A percentile compares a stretch with the other conserved stretches of the same genome.
Conservation (phyloP, 2,888 invertebrate species). For the Drosophila quinaria region DNA sequence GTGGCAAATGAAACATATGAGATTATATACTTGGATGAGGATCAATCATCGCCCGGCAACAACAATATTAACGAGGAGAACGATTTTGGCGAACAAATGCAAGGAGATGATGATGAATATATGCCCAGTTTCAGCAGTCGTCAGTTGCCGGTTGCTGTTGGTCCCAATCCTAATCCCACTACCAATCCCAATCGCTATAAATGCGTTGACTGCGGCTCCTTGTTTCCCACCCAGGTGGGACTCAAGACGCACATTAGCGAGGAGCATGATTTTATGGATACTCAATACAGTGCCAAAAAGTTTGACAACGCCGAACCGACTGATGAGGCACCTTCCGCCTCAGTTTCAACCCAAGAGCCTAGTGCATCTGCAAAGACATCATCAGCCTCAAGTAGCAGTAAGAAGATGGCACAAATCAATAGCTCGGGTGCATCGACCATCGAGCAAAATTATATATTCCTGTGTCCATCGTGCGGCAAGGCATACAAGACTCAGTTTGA, state of each 20-base stretch:
- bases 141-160: neutral
- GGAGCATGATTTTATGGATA: constrained; percentile 72
- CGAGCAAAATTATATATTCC: constrained; percentile 77
- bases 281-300: constrained; percentile 42
- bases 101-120: constrained; percentile 67
- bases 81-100: constrained; percentile 74
- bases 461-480: constrained; percentile 81
- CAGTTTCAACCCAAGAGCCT: constrained; percentile 2
- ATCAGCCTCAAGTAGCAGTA: neutral
- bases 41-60: constrained; percentile 32
- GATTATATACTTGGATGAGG: constrained; percentile 80
- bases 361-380: neutral
- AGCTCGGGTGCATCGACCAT: constrained; percentile 50
- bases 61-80: constrained; percentile 66
- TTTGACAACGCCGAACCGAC: constrained; percentile 40
- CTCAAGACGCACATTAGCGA: constrained; percentile 75
- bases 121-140: constrained; percentile 7
- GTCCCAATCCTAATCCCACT: neutral
- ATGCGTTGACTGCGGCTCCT: constrained; percentile 76
- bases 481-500: constrained; percentile 78
- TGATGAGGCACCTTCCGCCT: constrained; percentile 13
- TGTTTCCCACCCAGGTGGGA: constrained; percentile 66
- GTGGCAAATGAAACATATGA: constrained; percentile 79
- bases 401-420: constrained; percentile 14
- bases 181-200: constrained; percentile 58